Conservation (phyloP, 2,113 vertebrate genomes). For the Sinosuthora webbiana region DNA sequence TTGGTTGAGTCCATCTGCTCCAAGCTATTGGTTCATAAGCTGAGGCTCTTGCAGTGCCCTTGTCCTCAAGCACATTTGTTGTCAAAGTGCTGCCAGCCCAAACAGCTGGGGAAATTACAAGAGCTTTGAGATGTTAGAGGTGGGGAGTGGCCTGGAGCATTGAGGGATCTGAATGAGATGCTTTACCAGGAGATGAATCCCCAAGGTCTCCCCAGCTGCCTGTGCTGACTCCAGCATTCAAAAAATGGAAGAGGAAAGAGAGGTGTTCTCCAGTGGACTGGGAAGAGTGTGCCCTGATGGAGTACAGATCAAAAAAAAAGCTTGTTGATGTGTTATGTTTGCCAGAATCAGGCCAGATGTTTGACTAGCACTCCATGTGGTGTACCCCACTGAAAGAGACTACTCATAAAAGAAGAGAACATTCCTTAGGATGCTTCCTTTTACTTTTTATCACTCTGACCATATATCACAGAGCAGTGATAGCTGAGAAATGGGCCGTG, state of each 20-base stretch:
- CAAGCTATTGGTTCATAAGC: neutral
- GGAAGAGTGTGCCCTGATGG: neutral
- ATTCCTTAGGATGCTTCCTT: neutral
- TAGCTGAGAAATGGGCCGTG: neutral
- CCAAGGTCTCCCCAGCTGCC: neutral
- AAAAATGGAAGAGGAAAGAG: neutral
- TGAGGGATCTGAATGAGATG: neutral
- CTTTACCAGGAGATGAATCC: neutral
- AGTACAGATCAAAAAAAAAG: neutral
- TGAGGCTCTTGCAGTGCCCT: neutral
- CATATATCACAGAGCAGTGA: neutral
- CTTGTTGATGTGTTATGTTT: neutral
- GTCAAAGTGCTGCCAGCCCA: neutral
- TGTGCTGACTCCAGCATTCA: neutral
- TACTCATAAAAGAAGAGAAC: neutral
- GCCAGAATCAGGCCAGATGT: neutral
- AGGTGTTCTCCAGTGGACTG: neutral
- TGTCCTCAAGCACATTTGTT: neutral
- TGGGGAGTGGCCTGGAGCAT: neutral
- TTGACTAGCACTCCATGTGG: neutral
- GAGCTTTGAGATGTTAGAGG: neutral
- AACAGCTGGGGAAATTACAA: constrained; percentile 18
- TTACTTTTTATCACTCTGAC: neutral
- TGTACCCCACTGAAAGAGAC: neutral
- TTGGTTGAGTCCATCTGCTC: neutral